Base-by-base conservation (phyloP, 1,140 invertebrate genomes). In the Pteromalus puparum region DNA sequence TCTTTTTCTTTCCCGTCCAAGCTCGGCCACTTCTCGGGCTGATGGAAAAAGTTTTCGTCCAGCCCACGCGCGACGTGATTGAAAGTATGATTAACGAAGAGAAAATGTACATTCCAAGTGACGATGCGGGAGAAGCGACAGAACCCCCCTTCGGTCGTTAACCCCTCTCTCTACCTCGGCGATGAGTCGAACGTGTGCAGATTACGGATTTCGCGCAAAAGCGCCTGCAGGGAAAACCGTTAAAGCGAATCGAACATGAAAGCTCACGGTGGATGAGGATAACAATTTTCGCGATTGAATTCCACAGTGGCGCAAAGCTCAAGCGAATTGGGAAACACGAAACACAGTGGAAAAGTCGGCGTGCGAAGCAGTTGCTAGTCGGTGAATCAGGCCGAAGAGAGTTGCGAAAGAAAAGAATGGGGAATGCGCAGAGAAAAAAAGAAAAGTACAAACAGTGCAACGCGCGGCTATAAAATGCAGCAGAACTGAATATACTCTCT, bases 401-500 rank as follows among this genome's bases (percentile, higher is more conserved):
- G 67, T 48, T n/a, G 18, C 13, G 68, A 70, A 30, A 30, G 68
- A 28, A 26, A 28, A 70, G 68, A 30, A 30, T 15, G 26, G 28
- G 26, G 15, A 30, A 70, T 26, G 28, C 24, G n/a, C 7, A 65
- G 61, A 21, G 18, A 72, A 4, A 77, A 15, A 77, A 38, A 65
- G 53, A 65, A 18, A 21, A 28, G 26, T 30, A 70, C 26, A 70
- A 70, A 70, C 24, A 61, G 5, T 61, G 53, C n/a, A n/a, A n/a
- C 30, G 30, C 30, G 3, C n/a, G 21, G 21, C 53, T 61, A 61
- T 48, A 61, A 65, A 77, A 21, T 61, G 75, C 48, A 30, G 26
- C 7, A 77, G 46, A 46, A 79, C 10, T 21, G 34, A 79, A 79
- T 79, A 79, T 24, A 24, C 53, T 61, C 61, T 79, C 34, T 24